phyloP scores from a whole-genome alignment of 2,888 invertebrate species.

The Agrotis puta region DNA sequence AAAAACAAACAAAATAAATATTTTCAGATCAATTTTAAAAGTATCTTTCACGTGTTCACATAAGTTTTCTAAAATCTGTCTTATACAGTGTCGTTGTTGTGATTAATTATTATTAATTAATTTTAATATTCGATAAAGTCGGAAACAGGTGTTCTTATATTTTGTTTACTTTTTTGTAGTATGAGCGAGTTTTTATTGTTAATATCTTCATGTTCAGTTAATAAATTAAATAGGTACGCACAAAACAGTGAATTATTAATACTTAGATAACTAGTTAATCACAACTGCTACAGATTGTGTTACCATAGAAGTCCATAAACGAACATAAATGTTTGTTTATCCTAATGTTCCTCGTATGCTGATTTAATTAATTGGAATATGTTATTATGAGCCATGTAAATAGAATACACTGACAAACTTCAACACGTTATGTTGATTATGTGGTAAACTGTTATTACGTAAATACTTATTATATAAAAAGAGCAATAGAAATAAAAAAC shows the following conservation, averaged over 20 bases:
- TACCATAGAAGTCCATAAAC: too few relatives aligned
- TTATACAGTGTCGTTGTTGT: background rate
- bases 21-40: slow-evolving; percentile 15
- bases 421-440: background rate
- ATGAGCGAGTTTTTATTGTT: background rate
- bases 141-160: slow-evolving; percentile 6
- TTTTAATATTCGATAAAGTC: slow-evolving; percentile 4
- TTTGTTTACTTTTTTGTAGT: background rate
- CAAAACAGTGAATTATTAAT: slow-evolving; percentile 17
- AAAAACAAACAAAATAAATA: background rate
- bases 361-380: slow-evolving; percentile 2
- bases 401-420: slow-evolving; percentile 6
- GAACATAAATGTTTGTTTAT: too few relatives aligned
- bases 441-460: slow-evolving; percentile 13
- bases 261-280: background rate
- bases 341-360: slow-evolving; percentile 2
- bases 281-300: slow-evolving; percentile 5
- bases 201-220: background rate
- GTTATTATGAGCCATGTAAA: slow-evolving; percentile 9
- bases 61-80: background rate
- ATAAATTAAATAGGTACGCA: background rate
- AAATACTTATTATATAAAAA: slow-evolving; percentile 12
- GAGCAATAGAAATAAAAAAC: slow-evolving; percentile 46
- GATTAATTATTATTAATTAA: background rate
- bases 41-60: background rate